phyloP scores from a whole-genome alignment of 2,888 invertebrate species.

The Druceiella hillmani region DNA sequence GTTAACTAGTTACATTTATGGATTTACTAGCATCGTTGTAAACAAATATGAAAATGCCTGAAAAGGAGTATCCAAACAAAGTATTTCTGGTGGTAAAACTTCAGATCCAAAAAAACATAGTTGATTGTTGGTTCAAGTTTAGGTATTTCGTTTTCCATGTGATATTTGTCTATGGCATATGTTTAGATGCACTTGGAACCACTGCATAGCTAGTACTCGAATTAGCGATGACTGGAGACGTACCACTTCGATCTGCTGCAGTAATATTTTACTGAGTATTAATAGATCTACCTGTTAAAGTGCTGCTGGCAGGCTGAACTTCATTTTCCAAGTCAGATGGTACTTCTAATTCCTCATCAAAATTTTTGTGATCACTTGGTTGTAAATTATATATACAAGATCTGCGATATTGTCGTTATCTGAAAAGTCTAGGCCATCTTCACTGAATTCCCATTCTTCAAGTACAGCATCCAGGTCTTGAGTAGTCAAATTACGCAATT shows the following conservation, averaged over 20 bases:
- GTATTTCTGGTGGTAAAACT: not conserved
- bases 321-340: too few species aligned
- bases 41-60: not conserved
- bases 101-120: not conserved
- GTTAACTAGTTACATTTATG: conserved; percentile 2
- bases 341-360: too few species aligned
- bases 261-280: too few species aligned
- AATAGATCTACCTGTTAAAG: too few species aligned
- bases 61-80: not conserved
- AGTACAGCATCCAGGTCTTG: conserved; percentile 7
- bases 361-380: too few species aligned
- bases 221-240: too few species aligned
- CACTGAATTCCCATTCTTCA: conserved; percentile 7
- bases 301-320: too few species aligned
- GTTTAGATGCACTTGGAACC: not conserved
- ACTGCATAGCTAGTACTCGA: not conserved
- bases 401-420: conserved; percentile 6
- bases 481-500: not conserved
- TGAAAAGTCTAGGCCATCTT: conserved; percentile 8
- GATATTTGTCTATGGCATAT: conserved; percentile 3
- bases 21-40: conserved; percentile 6
- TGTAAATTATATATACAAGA: too few species aligned
- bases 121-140: too few species aligned
- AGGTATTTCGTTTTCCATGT: conserved; percentile 4
- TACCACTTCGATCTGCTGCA: not conserved